These are phyloP conservation scores for Rhinoraja longicauda DNA, from an alignment of 2,797 vertebrate species.

Conservation along the genomic window DNA sequence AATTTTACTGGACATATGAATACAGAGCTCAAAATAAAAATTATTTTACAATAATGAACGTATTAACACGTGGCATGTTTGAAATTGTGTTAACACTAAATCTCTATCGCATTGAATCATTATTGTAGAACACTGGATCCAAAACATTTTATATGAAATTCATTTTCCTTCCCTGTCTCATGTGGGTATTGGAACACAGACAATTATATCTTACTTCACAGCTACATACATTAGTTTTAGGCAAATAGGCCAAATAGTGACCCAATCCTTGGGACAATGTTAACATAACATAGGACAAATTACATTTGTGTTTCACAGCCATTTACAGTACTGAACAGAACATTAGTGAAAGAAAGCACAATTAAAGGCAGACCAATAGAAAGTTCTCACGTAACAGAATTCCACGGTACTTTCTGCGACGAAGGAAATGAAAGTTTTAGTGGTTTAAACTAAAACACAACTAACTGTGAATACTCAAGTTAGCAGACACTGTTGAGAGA, in stretches of 20 bases:
- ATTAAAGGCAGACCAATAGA: not conserved
- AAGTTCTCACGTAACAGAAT: not conserved
- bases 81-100: not conserved
- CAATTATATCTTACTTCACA: not conserved
- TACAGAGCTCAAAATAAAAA: slow-evolving; percentile 12
- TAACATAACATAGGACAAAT: not conserved
- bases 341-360: not conserved
- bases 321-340: not conserved
- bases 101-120: slow-evolving; percentile 20
- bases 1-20: slow-evolving; percentile 32
- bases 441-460: not conserved
- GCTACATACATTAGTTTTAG: not conserved
- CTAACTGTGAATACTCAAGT: too few relatives aligned
- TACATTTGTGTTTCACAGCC: not conserved
- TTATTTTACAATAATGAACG: slow-evolving; percentile 18
- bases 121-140: not conserved
- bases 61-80: slow-evolving; percentile 31
- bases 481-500: too few relatives aligned
- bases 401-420: not conserved
- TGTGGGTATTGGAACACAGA: not conserved
- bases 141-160: slow-evolving; percentile 29
- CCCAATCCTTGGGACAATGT: not conserved
- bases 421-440: too few relatives aligned
- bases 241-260: not conserved
- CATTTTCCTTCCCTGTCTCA: not conserved